A percentile compares a stretch with the other conserved stretches of the same genome.
Evolutionary conservation across 1,140 invertebrate genomes (phyloP).

Genomic region (Meloidogyne floridensis): DNA sequence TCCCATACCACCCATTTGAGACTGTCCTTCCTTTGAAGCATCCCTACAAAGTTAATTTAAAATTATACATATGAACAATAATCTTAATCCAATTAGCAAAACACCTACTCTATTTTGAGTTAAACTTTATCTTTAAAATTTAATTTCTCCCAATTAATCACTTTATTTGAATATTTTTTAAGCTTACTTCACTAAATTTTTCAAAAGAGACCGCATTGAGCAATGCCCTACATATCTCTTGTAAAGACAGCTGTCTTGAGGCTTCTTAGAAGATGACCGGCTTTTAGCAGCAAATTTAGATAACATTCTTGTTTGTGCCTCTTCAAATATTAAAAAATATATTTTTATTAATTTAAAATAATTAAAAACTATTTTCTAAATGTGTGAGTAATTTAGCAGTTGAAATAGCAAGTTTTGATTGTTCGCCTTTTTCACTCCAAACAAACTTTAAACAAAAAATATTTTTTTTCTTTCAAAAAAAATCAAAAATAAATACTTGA

Average conservation of each 20-base stretch:
- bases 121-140: no score
- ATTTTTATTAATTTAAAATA: not conserved
- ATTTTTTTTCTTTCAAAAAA: not conserved
- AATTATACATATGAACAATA: no score
- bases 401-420: not conserved
- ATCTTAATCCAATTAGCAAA: no score
- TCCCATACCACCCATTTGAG: slow-evolving; percentile 14
- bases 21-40: not conserved
- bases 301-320: slow-evolving; percentile 50
- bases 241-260: not conserved
- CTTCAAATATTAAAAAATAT: slow-evolving; percentile 16
- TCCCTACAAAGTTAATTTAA: not conserved
- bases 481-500: slow-evolving; percentile 68
- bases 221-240: slow-evolving; percentile 47
- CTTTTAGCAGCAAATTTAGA: slow-evolving; percentile 22
- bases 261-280: not conserved
- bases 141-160: no score
- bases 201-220: slow-evolving; percentile 74
- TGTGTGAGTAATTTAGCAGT: slow-evolving; percentile 14
- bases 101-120: no score
- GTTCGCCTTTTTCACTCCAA: slow-evolving; percentile 14
- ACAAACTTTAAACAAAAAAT: slow-evolving; percentile 18
- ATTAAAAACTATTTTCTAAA: slow-evolving; percentile 12
- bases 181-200: slow-evolving; percentile 50
- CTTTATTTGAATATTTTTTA: slow-evolving; percentile 14